A percentile compares a stretch with the other conserved stretches of the same genome.
Evolutionary conservation across 2,888 invertebrate genomes (phyloP).

Genomic region (Synergus laeviventris): DNA sequence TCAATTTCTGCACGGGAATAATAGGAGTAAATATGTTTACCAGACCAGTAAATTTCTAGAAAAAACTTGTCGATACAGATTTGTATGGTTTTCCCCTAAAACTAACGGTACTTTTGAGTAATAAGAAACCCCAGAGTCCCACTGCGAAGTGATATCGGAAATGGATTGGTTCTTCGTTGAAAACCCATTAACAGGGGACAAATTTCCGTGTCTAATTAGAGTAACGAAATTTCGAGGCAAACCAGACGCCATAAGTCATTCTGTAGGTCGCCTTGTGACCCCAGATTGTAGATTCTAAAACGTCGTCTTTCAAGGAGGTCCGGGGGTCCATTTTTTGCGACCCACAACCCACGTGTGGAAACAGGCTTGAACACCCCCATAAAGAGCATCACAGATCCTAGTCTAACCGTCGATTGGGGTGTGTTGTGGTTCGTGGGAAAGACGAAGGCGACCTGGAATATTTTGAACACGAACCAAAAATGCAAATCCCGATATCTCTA

Average conservation of each 20-base stretch:
- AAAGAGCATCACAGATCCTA: conserved; percentile 56
- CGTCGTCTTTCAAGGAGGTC: conserved; percentile 42
- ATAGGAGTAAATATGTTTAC: not conserved
- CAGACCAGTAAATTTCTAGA: not conserved
- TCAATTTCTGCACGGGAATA: too few relatives aligned
- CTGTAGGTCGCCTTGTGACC: conserved; percentile 51
- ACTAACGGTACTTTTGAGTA: conserved; percentile 43
- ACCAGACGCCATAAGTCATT: conserved; percentile 54
- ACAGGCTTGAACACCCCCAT: conserved; percentile 64
- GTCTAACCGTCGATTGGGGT: conserved; percentile 63
- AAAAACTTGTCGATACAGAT: not conserved
- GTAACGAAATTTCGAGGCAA: conserved; percentile 44
- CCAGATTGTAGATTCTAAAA: conserved; percentile 52
- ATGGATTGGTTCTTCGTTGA: conserved; percentile 18
- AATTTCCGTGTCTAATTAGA: conserved; percentile 46
- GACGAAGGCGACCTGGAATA: conserved; percentile 55
- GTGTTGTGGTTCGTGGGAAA: conserved; percentile 68
- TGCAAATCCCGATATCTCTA: not conserved
- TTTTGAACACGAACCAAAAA: conserved; percentile 50
- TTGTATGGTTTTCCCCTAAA: conserved; percentile 1
- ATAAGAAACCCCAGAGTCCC: conserved; percentile 40
- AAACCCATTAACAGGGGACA: conserved; percentile 41
- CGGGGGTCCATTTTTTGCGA: conserved; percentile 59
- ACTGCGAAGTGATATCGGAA: not conserved
- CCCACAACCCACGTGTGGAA: conserved; percentile 60